A percentile compares a stretch with the other conserved stretches of the same genome.
These are phyloP conservation scores for Ceyx margarethae DNA, from an alignment of 2,113 vertebrate genomes.

Conservation along the genomic window DNA sequence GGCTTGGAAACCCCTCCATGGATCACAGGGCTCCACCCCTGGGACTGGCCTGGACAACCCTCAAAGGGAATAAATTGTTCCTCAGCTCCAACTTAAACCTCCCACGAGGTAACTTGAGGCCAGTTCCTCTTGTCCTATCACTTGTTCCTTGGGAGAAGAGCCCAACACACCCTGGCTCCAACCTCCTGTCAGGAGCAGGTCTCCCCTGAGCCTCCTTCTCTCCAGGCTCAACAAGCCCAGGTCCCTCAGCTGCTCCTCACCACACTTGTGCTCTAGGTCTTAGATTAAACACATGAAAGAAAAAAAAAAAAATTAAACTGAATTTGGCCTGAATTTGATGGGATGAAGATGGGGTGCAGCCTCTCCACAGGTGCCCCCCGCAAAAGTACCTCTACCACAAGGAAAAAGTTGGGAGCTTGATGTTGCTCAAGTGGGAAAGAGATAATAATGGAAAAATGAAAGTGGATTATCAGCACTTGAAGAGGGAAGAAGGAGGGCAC, in stretches of 20 bases:
- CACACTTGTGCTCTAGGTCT: not conserved
- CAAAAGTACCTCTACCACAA: not conserved
- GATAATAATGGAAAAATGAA: accelerated
- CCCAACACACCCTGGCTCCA: no score
- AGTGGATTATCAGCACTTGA: not conserved
- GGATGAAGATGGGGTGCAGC: not conserved
- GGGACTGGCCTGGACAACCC: no score
- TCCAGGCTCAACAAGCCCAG: not conserved
- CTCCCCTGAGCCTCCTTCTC: not conserved
- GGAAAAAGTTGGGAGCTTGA: accelerated
- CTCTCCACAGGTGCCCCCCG: not conserved
- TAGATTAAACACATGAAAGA: not conserved
- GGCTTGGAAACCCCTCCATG: not conserved
- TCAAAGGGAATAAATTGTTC: no score
- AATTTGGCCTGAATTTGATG: no score
- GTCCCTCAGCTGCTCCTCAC: not conserved
- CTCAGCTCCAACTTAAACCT: no score
- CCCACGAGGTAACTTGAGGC: no score
- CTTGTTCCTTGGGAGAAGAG: no score
- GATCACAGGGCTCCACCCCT: not conserved
- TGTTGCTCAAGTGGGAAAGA: not conserved
- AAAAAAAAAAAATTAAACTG: not conserved
- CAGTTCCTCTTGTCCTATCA: no score
- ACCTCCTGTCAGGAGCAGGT: no score
- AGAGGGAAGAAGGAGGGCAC: not conserved